Conservation (phyloP, 2,113 vertebrate genomes). For the Excalfactoria chinensis region DNA sequence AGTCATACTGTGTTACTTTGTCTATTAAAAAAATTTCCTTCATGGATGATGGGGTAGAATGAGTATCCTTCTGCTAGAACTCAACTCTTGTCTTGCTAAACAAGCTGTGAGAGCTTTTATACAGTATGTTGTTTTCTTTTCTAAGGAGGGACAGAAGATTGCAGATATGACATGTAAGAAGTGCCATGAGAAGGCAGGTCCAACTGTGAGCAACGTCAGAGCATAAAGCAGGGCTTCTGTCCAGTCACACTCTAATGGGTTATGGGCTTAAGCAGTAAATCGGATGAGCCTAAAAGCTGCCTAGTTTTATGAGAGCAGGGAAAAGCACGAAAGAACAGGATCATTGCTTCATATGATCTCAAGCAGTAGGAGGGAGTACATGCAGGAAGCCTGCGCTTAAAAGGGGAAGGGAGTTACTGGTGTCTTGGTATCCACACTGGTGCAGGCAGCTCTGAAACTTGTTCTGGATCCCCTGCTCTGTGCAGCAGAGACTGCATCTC, state of each 20-base stretch:
- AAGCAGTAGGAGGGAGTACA: background rate
- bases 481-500: background rate
- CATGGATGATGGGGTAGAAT: background rate
- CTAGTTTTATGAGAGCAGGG: background rate
- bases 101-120: background rate
- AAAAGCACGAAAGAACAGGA: background rate
- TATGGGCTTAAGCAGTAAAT: background rate
- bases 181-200: background rate
- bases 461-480: background rate
- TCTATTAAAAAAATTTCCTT: background rate
- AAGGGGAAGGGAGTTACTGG: background rate
- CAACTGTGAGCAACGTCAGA: background rate
- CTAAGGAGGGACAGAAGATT: background rate
- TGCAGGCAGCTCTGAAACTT: background rate
- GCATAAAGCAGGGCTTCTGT: background rate
- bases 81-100: background rate
- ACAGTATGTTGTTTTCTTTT: background rate
- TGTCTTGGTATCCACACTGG: background rate
- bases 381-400: background rate
- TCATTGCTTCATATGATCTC: background rate
- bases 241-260: background rate
- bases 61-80: background rate
- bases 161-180: background rate
- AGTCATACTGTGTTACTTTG: background rate
- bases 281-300: background rate